A percentile compares a stretch with the other conserved stretches of the same genome.
Evolutionary conservation across 1,140 invertebrate species (phyloP).

Genomic region (Drosophila simulans): DNA sequence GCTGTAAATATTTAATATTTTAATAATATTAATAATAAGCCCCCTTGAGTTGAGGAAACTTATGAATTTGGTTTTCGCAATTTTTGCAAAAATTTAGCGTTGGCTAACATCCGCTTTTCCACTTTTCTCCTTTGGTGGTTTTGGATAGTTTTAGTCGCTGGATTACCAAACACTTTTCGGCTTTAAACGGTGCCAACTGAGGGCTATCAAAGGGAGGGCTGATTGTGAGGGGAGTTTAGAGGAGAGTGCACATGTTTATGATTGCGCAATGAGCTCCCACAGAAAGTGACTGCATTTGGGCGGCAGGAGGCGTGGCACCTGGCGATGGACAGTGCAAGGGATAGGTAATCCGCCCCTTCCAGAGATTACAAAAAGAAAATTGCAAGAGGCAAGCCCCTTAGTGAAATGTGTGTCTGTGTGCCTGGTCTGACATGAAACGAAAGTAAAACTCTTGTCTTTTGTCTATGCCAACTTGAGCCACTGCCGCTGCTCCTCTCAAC

Average conservation of each 20-base stretch:
- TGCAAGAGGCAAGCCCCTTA: conserved; percentile 14
- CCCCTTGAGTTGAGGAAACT: neutral
- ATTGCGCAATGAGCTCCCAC: conserved; percentile 47
- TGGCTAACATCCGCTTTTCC: conserved; percentile 33
- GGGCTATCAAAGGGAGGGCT: neutral
- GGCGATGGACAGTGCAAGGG: conserved; percentile 25
- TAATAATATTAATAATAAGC: too few species aligned
- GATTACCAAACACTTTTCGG: conserved; percentile 25
- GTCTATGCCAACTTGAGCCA: conserved; percentile 16
- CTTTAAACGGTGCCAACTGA: conserved; percentile 3
- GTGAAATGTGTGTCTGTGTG: conserved; percentile 56
- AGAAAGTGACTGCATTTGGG: conserved; percentile 52
- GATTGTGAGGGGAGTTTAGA: neutral
- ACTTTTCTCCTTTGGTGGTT: conserved; percentile 23
- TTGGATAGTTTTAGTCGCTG: neutral
- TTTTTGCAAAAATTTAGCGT: conserved; percentile 20
- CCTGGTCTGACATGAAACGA: conserved; percentile 58
- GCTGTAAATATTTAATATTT: neutral
- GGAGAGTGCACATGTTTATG: conserved; percentile 33
- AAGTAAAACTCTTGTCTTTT: conserved; percentile 66
- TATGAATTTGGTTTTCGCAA: conserved; percentile 5
- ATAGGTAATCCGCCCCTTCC: conserved; percentile 21
- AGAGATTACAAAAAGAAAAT: conserved; percentile 19
- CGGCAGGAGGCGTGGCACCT: conserved; percentile 18
- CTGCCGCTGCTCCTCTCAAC: neutral